Base-by-base conservation (phyloP, 2,888 invertebrate species). In the Diarsia mendica region DNA sequence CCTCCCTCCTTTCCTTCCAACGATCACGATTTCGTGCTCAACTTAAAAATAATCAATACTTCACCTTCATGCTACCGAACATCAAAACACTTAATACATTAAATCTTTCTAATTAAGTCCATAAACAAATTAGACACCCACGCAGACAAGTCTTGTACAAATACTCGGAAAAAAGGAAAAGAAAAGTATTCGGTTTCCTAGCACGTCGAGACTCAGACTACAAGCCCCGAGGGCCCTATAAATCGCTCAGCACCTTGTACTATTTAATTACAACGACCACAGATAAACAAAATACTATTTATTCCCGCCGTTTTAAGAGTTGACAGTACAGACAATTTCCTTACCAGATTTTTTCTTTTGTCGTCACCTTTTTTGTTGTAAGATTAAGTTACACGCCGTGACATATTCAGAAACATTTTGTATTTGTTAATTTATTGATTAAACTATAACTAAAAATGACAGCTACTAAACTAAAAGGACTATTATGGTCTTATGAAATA, bases 161-260 rank as follows among this genome's bases (percentile, higher is more conserved):
- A 64, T 64, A 71, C 23, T 49, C 67, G 67, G 72, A 68, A 80
- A 85, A 51, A 72, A 87, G 48, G 49, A 80, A 28, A 28, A 68
- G 39, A 33, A 63, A 66, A 72, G 63, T 23, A 70, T 81, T 83
- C 61, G 72, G 76, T 83, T 82, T 67, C 68, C 60, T 66, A 67
- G 72, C 67, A 69, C 58, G 72, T 73, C 60, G 49, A 75, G 77
- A 65, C 80, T 64, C 75, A 70, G 84, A 83, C 78, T 80, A 86
- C 82, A 72, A 70, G 75, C 70, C 89, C 83, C 78, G 53, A 33
- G 89, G 85, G 87, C 61, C 73, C 81, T 67, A 90, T 91, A 90
- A 90, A 90, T 90, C 89, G 90, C 87, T 90, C 90, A 87, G 80
- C 90, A 89, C 91, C 91, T 92, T 93, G 93, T 93, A 92, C 89